These are phyloP conservation scores for Cordilura impudica DNA, from an alignment of 2,888 invertebrate genomes.

Conservation along the genomic window DNA sequence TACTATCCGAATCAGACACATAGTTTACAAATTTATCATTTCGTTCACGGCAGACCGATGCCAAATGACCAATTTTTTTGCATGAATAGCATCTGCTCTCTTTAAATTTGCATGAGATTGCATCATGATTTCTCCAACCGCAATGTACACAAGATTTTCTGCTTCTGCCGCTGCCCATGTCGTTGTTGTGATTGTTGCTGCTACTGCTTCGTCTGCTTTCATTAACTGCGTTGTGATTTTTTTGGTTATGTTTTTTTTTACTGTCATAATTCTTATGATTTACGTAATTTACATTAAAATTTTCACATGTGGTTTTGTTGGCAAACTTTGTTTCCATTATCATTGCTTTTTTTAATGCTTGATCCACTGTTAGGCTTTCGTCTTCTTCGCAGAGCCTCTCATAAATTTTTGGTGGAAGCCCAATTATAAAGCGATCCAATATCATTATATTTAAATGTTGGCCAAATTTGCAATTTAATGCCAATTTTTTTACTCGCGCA, in stretches of 20 bases:
- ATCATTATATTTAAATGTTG: slow-evolving; percentile 9
- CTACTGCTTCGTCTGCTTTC: not conserved
- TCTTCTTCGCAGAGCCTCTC: slow-evolving; percentile 35
- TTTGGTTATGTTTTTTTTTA: not conserved
- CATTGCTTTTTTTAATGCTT: slow-evolving; percentile 2
- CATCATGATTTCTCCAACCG: slow-evolving; percentile 22
- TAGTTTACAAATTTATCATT: slow-evolving; percentile 18
- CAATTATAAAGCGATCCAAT: slow-evolving; percentile 12
- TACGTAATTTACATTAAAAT: slow-evolving; percentile 19
- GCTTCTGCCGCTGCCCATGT: not conserved
- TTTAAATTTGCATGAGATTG: slow-evolving; percentile 8
- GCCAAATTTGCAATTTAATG: too few relatives aligned
- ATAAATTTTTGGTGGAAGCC: slow-evolving; percentile 9
- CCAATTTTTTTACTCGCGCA: slow-evolving; percentile 17
- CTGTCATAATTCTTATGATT: slow-evolving; percentile 1
- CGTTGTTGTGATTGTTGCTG: not conserved
- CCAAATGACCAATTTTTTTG: slow-evolving; percentile 15
- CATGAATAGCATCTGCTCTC: slow-evolving; percentile 29
- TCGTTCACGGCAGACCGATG: slow-evolving; percentile 14
- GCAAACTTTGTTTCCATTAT: slow-evolving; percentile 36
- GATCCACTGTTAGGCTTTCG: not conserved
- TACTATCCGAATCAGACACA: slow-evolving; percentile 32
- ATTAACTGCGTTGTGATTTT: not conserved
- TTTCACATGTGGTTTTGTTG: not conserved
- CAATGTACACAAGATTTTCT: slow-evolving; percentile 4